These are phyloP conservation scores for Dendropsophus ebraccatus DNA, from an alignment of 2,113 vertebrate genomes.

Conservation along the genomic window DNA sequence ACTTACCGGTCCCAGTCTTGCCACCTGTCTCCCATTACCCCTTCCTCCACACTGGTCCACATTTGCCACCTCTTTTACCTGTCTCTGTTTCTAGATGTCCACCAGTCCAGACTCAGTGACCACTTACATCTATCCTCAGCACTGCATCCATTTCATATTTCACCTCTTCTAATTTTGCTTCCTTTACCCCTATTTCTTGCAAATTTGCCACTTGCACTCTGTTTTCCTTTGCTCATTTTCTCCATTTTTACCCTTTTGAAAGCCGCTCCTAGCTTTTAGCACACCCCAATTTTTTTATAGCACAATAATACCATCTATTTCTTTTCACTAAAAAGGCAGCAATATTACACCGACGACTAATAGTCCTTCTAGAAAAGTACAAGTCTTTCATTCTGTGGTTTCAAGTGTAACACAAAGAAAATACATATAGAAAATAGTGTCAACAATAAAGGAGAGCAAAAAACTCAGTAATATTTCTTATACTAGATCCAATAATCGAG, in stretches of 20 bases:
- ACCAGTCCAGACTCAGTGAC: background rate
- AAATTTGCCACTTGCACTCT: background rate
- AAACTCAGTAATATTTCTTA: background rate
- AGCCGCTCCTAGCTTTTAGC: background rate
- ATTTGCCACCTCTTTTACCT: no score
- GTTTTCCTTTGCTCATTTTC: background rate
- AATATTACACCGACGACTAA: constrained; percentile 12
- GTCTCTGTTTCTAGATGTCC: background rate
- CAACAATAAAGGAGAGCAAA: background rate
- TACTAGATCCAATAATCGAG: background rate
- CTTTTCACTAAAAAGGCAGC: constrained; percentile 27
- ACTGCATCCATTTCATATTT: background rate
- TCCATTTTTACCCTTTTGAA: constrained; percentile 51
- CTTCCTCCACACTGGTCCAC: background rate
- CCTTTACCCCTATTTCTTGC: background rate
- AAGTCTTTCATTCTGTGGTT: constrained; percentile 12
- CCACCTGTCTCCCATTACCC: background rate
- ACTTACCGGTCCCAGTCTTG: background rate
- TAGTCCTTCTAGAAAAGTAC: background rate
- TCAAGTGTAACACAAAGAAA: no score
- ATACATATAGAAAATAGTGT: background rate
- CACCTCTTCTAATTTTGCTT: background rate
- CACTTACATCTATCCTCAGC: background rate
- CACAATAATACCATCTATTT: constrained; percentile 32
- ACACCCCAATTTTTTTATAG: constrained; percentile 42